These are phyloP conservation scores for Protaetia brevitarsis DNA, from an alignment of 1,140 invertebrate species.

Conservation along the genomic window DNA sequence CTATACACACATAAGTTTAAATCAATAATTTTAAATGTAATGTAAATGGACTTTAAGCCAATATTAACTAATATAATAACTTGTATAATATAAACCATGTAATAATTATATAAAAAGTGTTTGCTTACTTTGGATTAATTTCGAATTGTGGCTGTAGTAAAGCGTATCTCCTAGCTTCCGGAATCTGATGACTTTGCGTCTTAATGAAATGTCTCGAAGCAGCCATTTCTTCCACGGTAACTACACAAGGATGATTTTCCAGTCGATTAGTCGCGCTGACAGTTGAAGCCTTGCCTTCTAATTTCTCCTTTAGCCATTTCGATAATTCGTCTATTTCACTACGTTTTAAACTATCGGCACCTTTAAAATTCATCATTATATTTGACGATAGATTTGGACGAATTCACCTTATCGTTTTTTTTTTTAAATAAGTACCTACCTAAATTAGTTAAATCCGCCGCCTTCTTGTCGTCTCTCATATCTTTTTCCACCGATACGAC, in stretches of 20 bases:
- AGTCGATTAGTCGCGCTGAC: conserved; percentile 81
- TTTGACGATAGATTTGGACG: too few relatives aligned
- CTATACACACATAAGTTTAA: too few relatives aligned
- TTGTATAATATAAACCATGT: too few relatives aligned
- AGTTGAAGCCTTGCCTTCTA: conserved; percentile 75
- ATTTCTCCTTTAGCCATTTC: conserved; percentile 71
- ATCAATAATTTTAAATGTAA: background rate
- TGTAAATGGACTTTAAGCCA: background rate
- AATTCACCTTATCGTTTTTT: too few relatives aligned
- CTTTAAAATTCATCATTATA: too few relatives aligned
- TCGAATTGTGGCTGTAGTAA: conserved; percentile 88
- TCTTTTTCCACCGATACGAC: conserved; percentile 93
- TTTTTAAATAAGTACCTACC: too few relatives aligned
- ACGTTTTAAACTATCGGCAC: conserved; percentile 65
- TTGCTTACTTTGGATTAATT: conserved; percentile 81
- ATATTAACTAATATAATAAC: background rate
- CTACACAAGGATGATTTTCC: conserved; percentile 87
- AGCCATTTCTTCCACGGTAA: conserved; percentile 95
- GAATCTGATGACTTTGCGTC: conserved; percentile 80
- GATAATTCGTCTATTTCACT: conserved; percentile 73
- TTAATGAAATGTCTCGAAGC: conserved; percentile 91
- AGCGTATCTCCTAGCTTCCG: conserved; percentile 81
- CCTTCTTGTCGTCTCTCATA: conserved; percentile 70
- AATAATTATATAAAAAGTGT: conserved; percentile 7
- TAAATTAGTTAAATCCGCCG: conserved; percentile 56